phyloP scores from a whole-genome alignment of 2,113 vertebrate genomes.

The Sminthopsis crassicaudata region DNA sequence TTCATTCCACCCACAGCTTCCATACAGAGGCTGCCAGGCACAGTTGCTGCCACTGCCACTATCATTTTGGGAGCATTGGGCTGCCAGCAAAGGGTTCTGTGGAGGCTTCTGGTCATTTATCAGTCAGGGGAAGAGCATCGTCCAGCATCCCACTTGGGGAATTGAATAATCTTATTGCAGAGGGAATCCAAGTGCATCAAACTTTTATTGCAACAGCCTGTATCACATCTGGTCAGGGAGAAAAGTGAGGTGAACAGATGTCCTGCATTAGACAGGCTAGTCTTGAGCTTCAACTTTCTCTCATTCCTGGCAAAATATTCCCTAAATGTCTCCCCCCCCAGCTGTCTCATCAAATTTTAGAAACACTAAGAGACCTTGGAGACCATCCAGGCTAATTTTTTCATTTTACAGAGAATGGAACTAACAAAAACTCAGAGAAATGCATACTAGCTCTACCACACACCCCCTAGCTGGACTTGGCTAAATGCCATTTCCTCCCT shows the following conservation, averaged over 20 bases:
- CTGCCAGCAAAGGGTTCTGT: background rate
- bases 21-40: background rate
- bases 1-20: slow-evolving; percentile 5
- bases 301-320: background rate
- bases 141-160: slow-evolving; percentile 10
- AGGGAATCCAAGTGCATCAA: background rate
- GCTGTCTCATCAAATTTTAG: background rate
- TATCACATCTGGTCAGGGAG: slow-evolving; percentile 12
- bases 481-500: background rate
- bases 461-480: background rate
- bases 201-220: background rate
- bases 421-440: background rate
- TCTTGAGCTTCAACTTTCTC: background rate
- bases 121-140: background rate
- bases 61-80: background rate
- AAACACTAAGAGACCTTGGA: slow-evolving; percentile 26
- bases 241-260: slow-evolving; percentile 8
- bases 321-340: slow-evolving; percentile 16
- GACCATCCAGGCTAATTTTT: background rate
- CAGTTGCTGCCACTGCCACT: background rate
- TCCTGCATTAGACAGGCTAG: background rate
- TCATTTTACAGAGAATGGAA: background rate
- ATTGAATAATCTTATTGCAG: background rate
- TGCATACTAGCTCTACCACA: background rate
- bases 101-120: slow-evolving; percentile 22